Evolutionary conservation across 2,113 vertebrate genomes (phyloP).

Genomic region (Sporophila hypoxantha): DNA sequence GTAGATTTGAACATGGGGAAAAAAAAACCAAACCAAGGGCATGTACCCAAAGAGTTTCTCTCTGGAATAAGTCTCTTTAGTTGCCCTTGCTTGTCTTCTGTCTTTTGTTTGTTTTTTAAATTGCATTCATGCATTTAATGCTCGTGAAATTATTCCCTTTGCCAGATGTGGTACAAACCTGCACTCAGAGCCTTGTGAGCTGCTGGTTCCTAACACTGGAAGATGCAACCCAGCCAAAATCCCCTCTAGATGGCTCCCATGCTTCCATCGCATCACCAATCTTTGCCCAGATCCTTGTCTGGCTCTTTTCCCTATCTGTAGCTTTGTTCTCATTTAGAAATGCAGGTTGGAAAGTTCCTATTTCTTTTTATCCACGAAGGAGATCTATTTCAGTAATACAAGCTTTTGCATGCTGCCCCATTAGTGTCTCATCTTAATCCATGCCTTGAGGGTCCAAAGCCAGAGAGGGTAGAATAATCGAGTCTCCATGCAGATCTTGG

Average conservation of each 20-base stretch:
- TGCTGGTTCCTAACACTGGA: neutral
- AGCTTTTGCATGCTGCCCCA: constrained; percentile 51
- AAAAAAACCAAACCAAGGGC: neutral
- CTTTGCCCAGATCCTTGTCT: neutral
- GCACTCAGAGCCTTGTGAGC: neutral
- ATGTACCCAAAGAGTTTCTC: neutral
- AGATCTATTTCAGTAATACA: constrained; percentile 37
- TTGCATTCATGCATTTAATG: neutral
- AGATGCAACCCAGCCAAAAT: neutral
- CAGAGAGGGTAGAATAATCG: neutral
- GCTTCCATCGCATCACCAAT: neutral
- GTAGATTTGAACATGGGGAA: neutral
- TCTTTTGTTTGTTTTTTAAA: neutral
- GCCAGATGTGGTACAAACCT: neutral
- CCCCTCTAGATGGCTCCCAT: neutral
- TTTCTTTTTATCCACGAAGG: constrained; percentile 9
- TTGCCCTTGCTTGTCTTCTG: neutral
- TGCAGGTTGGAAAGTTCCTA: neutral
- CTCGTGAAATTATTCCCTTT: neutral
- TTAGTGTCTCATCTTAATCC: constrained; percentile 47
- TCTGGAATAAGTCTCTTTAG: neutral
- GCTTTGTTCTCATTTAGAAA: neutral
- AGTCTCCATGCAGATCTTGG: neutral
- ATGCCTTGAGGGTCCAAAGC: constrained; percentile 27
- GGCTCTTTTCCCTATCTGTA: neutral